phyloP scores from a whole-genome alignment of 2,797 vertebrate genomes.

The Hemibagrus guttatus region DNA sequence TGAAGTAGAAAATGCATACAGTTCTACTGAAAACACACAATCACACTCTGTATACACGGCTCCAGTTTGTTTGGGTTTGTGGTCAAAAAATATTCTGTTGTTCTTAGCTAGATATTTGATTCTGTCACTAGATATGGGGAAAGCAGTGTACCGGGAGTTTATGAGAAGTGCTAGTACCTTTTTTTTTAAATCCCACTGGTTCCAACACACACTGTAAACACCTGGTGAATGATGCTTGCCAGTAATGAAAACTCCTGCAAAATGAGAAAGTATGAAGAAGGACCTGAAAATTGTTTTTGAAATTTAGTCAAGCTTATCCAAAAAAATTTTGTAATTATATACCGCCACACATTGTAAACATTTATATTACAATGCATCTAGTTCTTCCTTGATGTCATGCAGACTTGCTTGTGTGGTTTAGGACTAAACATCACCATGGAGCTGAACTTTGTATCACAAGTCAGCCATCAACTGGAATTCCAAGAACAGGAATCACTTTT shows the following conservation, averaged over 20 bases:
- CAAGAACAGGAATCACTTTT: constrained; percentile 6
- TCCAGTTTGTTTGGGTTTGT: background rate
- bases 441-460: background rate
- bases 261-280: background rate
- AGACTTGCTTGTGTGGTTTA: background rate
- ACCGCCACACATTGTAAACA: background rate
- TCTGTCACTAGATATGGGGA: background rate
- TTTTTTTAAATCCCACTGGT: background rate
- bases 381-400: background rate
- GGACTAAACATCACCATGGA: background rate
- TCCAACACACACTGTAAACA: background rate
- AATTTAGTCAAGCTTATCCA: background rate
- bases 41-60: background rate
- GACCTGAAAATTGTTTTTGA: background rate
- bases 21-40: background rate
- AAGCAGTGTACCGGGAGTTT: background rate
- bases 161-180: background rate
- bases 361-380: background rate
- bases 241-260: background rate
- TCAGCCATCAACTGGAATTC: background rate
- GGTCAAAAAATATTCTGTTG: background rate
- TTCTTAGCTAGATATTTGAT: background rate
- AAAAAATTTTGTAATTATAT: background rate
- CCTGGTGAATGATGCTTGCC: background rate
- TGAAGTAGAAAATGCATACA: background rate